These are phyloP conservation scores for Rallus crepitans DNA, from an alignment of 2,797 vertebrate species.

Conservation along the genomic window DNA sequence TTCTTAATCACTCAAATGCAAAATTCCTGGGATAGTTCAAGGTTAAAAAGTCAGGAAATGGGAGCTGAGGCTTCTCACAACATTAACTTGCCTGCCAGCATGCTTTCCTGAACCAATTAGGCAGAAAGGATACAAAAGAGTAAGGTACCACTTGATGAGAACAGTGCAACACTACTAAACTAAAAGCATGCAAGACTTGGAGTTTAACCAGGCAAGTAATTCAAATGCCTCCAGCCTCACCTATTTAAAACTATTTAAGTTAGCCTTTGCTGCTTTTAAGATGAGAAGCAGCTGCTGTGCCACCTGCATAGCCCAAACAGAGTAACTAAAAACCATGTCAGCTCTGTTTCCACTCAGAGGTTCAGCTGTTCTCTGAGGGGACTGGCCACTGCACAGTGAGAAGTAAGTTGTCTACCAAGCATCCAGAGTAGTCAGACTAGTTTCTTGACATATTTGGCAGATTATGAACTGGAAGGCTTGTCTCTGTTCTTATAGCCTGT, in stretches of 20 bases:
- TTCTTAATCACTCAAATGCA: constrained; percentile 60
- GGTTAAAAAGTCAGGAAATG: constrained; percentile 64
- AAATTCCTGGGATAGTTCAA: constrained; percentile 71
- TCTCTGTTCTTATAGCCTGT: neutral
- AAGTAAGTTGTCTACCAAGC: neutral
- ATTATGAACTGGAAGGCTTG: constrained; percentile 36
- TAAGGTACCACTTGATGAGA: constrained; percentile 17
- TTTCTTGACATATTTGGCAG: constrained; percentile 48
- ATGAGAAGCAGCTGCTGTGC: neutral
- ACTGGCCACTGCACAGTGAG: neutral
- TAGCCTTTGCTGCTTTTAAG: neutral
- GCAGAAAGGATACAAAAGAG: constrained; percentile 12
- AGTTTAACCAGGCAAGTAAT: constrained; percentile 3
- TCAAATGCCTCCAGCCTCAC: neutral
- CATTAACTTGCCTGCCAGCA: constrained; percentile 61
- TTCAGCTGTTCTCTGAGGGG: neutral
- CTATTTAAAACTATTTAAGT: neutral
- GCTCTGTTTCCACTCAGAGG: neutral
- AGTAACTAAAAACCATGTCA: neutral
- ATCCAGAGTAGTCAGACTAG: constrained; percentile 42
- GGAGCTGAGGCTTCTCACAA: constrained; percentile 57
- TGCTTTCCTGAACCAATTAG: constrained; percentile 36
- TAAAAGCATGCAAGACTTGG: neutral
- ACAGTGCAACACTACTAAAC: neutral
- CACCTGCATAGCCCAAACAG: neutral